Evolutionary conservation across 2,797 vertebrate genomes (phyloP).

Genomic region (Tangara arthus): DNA sequence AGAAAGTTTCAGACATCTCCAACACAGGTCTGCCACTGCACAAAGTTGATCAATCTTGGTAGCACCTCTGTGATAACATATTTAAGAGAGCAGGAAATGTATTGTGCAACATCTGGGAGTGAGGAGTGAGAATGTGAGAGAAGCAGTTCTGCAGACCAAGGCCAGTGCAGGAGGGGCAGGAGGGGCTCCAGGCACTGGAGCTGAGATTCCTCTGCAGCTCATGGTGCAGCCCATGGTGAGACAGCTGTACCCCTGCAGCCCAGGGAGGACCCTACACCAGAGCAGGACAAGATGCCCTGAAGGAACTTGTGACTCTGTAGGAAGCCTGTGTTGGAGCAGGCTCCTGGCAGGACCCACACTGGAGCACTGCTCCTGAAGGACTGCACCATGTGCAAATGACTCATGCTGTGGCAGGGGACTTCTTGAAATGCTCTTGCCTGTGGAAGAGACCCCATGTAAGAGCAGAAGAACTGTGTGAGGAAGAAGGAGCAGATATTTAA

Average conservation of each 20-base stretch:
- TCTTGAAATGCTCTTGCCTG: neutral
- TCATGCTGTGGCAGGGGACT: accelerated
- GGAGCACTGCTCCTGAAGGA: neutral
- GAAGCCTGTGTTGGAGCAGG: neutral
- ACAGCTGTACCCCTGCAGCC: neutral
- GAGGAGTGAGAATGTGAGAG: neutral
- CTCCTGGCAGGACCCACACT: neutral
- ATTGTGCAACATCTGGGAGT: neutral
- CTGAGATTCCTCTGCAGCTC: neutral
- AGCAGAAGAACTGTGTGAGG: neutral
- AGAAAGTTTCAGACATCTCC: neutral
- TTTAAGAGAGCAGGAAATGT: neutral
- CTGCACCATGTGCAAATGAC: neutral
- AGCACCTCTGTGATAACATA: neutral
- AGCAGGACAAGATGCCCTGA: accelerated
- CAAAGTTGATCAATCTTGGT: neutral
- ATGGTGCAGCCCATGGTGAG: neutral
- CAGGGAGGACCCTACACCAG: accelerated
- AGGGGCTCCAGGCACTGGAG: accelerated
- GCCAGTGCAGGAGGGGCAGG: neutral
- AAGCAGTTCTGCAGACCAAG: neutral
- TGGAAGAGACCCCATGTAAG: neutral
- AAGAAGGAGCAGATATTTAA: neutral
- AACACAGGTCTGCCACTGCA: too few relatives aligned
- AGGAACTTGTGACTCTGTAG: accelerated